Percentiles rank a stretch among this genome's conserved stretches.
Conservation (phyloP, 2,113 vertebrate species). For the Agelaius tricolor region DNA sequence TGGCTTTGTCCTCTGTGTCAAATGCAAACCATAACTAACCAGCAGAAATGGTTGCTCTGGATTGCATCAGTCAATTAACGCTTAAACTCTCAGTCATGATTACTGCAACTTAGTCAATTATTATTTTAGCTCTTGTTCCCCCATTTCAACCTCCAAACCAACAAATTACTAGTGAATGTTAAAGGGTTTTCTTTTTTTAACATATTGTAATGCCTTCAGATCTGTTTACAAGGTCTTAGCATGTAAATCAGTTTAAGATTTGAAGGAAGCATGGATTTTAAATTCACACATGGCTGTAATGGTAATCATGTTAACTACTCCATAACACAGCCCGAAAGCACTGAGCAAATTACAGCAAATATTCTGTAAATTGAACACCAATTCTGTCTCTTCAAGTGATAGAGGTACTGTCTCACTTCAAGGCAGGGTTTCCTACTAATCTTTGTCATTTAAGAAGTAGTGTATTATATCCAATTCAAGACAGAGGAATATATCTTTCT, state of each 20-base stretch:
- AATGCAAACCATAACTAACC: background rate
- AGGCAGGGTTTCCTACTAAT: background rate
- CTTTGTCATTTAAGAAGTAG: background rate
- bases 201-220: background rate
- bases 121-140: background rate
- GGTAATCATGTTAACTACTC: background rate
- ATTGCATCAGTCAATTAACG: background rate
- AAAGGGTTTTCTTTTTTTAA: background rate
- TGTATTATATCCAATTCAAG: background rate
- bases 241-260: background rate
- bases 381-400: background rate
- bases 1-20: background rate
- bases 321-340: background rate
- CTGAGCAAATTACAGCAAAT: background rate
- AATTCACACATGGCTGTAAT: background rate
- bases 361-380: accelerated
- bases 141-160: background rate
- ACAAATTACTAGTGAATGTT: background rate
- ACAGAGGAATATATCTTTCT: background rate
- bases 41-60: background rate
- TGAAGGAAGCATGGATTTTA: background rate
- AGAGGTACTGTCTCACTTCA: background rate
- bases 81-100: background rate
- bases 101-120: background rate
- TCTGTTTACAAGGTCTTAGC: background rate